Conservation (phyloP, 2,113 vertebrate genomes). For the Tonatia bakeri region DNA sequence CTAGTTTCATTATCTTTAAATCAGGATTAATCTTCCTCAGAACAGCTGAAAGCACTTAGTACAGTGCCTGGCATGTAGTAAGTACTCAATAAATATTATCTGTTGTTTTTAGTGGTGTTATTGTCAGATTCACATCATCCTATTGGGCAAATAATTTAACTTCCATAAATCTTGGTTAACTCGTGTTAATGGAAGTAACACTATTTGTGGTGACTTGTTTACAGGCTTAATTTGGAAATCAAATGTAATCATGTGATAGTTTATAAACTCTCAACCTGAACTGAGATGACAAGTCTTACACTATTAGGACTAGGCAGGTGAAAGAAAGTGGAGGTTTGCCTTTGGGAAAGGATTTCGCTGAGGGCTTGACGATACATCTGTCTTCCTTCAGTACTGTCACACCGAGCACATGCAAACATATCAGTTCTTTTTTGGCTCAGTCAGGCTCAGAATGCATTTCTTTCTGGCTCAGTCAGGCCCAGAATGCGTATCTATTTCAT, state of each 20-base stretch:
- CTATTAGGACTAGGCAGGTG: not conserved
- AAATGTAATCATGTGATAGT: not conserved
- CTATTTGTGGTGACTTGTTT: not conserved
- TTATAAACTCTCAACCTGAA: not conserved
- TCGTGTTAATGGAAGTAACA: not conserved
- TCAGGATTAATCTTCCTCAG: not conserved
- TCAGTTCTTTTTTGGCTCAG: not conserved
- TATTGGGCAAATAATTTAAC: not conserved
- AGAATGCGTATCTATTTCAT: not conserved
- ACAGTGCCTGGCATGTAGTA: not conserved
- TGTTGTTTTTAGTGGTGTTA: not conserved
- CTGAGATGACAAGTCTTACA: not conserved
- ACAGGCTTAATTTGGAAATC: slow-evolving; percentile 12
- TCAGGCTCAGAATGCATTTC: too few relatives aligned
- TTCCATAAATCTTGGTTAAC: slow-evolving; percentile 6
- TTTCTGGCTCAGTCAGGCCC: not conserved
- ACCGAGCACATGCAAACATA: not conserved
- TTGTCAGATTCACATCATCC: not conserved
- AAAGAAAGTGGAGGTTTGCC: not conserved
- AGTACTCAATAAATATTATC: not conserved
- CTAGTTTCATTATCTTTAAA: not conserved
- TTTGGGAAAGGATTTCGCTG: not conserved
- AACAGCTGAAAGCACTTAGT: not conserved
- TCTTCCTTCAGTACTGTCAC: not conserved
- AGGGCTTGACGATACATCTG: not conserved